phyloP scores from a whole-genome alignment of 2,888 invertebrate species.

The Iselma pallidipennis region DNA sequence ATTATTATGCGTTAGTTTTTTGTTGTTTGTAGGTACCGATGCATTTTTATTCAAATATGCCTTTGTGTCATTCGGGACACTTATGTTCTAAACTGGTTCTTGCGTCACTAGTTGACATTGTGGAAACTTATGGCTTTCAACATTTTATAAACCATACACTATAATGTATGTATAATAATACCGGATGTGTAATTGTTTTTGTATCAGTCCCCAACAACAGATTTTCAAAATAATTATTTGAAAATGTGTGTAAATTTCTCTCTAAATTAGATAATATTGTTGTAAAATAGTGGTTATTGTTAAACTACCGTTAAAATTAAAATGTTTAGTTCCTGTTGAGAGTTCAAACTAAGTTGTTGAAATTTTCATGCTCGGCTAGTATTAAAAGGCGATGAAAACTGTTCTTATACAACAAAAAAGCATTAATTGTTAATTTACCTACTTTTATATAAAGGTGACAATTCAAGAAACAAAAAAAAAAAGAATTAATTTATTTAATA shows the following conservation, averaged over 20 bases:
- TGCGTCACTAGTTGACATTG: slow-evolving; percentile 10
- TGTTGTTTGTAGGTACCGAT: slow-evolving; percentile 19
- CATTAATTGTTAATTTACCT: too few species aligned
- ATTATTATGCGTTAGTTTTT: slow-evolving; percentile 1
- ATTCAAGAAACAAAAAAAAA: too few species aligned
- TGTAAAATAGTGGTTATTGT: slow-evolving; percentile 8
- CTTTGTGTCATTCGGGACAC: slow-evolving; percentile 28
- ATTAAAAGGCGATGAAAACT: too few species aligned
- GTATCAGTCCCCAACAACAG: too few species aligned
- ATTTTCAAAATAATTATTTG: too few species aligned
- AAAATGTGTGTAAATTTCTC: too few species aligned
- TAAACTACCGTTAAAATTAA: slow-evolving; percentile 23
- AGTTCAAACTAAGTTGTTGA: background rate
- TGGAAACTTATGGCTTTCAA: background rate
- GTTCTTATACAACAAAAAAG: background rate
- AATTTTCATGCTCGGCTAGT: slow-evolving; percentile 15
- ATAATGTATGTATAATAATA: too few species aligned
- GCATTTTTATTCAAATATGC: slow-evolving; percentile 33
- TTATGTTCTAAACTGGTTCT: slow-evolving; percentile 26
- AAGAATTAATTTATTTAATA: background rate
- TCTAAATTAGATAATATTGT: too few species aligned
- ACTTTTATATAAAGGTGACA: too few species aligned
- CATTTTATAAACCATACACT: too few species aligned
- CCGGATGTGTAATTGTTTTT: too few species aligned
- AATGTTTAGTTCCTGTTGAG: slow-evolving; percentile 20